A percentile compares a stretch with the other conserved stretches of the same genome.
Evolutionary conservation across 64 coral and sea anemone genomes (phyloP).

Genomic region (Cladopsammia gracilis): DNA sequence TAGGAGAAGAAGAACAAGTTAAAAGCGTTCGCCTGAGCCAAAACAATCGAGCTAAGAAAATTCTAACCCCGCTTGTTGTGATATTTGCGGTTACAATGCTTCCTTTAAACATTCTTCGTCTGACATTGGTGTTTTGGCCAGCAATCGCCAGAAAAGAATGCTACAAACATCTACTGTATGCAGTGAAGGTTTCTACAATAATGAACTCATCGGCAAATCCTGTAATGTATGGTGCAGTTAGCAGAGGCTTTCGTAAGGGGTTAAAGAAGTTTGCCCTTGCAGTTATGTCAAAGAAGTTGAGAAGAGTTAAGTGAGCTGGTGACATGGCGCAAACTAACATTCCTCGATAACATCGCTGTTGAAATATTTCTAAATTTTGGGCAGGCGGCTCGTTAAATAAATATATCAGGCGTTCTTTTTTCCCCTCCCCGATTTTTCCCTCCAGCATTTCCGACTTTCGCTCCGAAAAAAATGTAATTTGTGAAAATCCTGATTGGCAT

Average conservation of each 20-base stretch:
- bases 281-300: too few species aligned
- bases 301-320: too few species aligned
- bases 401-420: too few species aligned
- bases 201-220: constrained; percentile 56
- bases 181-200: constrained; percentile 14
- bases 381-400: too few species aligned
- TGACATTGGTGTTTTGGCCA: constrained; percentile 24
- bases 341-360: too few species aligned
- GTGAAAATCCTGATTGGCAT: too few species aligned
- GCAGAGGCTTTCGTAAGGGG: constrained; percentile 50
- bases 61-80: constrained; percentile 56
- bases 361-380: too few species aligned
- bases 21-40: constrained; percentile 26
- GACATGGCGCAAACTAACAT: too few species aligned
- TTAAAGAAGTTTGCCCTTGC: neutral
- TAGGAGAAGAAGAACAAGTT: neutral
- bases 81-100: constrained; percentile 64
- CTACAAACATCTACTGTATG: constrained; percentile 2
- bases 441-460: too few species aligned
- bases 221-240: constrained; percentile 43
- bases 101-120: constrained; percentile 40
- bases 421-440: too few species aligned
- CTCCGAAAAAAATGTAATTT: too few species aligned
- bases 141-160: neutral
- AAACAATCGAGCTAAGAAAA: constrained; percentile 64